Percentiles rank a stretch among this genome's conserved stretches.
Conservation (phyloP, 1,140 invertebrate genomes). For the Hydropsyche tenuis region DNA sequence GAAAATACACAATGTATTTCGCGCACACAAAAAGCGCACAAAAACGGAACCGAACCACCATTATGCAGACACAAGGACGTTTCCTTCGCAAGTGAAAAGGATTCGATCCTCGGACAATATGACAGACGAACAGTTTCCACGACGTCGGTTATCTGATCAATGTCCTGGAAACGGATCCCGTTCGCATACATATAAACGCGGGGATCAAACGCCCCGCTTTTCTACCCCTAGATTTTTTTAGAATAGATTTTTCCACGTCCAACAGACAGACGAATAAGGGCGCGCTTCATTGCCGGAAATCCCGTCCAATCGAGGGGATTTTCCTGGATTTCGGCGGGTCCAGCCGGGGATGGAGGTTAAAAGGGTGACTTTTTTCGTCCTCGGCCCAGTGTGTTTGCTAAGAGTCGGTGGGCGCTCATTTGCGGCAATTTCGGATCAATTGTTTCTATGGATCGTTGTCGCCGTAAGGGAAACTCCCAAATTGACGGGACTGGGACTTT, state of each 20-base stretch:
- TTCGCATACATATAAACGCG: not conserved
- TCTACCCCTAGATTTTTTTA: not conserved
- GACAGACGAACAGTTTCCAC: constrained; percentile 20
- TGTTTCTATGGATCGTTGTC: constrained; percentile 14
- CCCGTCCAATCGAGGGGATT: not conserved
- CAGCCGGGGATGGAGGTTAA: not conserved
- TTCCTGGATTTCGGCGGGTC: not conserved
- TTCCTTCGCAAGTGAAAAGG: constrained; percentile 7
- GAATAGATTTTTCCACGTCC: too few species aligned
- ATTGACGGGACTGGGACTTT: not conserved
- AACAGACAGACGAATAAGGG: not conserved
- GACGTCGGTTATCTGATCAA: constrained; percentile 20
- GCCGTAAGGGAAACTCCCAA: not conserved
- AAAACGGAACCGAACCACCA: not conserved
- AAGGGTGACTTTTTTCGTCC: constrained; percentile 5
- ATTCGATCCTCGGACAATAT: constrained; percentile 20
- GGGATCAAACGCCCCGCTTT: constrained; percentile 7
- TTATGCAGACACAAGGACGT: constrained; percentile 6
- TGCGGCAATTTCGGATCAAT: constrained; percentile 20
- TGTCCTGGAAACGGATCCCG: constrained; percentile 22
- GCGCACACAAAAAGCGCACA: too few species aligned
- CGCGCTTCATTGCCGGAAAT: not conserved
- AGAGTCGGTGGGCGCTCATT: constrained; percentile 1
- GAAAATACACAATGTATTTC: too few species aligned
- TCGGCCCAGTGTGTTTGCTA: not conserved